A percentile compares a stretch with the other conserved stretches of the same genome.
Evolutionary conservation across 2,797 vertebrate species (phyloP).

Genomic region (Sylvia borin): DNA sequence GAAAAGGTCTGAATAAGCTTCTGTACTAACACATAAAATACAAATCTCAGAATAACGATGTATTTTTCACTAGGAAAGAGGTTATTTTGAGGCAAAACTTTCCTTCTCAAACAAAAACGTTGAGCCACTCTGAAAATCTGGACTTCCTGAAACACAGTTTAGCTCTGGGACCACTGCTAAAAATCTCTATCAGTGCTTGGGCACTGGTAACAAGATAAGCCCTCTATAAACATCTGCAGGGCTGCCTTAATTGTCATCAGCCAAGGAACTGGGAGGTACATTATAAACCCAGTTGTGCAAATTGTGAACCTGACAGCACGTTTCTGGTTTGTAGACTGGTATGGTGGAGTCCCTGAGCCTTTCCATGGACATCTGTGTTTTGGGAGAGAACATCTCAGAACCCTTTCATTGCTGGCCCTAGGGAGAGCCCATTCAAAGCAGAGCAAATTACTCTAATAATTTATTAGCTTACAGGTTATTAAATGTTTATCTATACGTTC

Average conservation of each 20-base stretch:
- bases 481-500: neutral
- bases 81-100: neutral
- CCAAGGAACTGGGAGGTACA: neutral
- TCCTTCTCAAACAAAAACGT: neutral
- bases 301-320: neutral
- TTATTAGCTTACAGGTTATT: neutral
- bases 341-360: neutral
- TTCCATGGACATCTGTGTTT: neutral
- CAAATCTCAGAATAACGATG: neutral
- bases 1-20: neutral
- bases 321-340: neutral
- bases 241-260: neutral
- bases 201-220: neutral
- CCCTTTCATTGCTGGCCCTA: neutral
- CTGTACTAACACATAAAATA: neutral
- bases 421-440: neutral
- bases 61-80: neutral
- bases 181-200: neutral
- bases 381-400: accelerated
- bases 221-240: neutral
- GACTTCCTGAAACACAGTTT: neutral
- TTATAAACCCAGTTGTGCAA: neutral
- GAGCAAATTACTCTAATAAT: neutral
- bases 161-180: neutral
- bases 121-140: neutral